Percentiles rank a stretch among this genome's conserved stretches.
Evolutionary conservation across 2,888 invertebrate species (phyloP).

Genomic region (Meteorus cinctellus): DNA sequence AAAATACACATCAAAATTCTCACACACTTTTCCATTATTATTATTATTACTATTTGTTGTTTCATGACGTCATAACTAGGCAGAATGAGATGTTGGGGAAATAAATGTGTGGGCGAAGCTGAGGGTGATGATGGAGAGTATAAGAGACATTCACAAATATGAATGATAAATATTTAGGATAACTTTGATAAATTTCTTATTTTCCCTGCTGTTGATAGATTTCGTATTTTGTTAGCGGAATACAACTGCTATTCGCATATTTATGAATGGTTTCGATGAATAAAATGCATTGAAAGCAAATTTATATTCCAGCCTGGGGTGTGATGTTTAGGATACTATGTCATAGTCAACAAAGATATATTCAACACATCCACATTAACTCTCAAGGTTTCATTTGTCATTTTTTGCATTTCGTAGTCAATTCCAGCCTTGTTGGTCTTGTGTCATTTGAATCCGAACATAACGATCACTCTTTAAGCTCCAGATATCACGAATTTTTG

Average conservation of each 20-base stretch:
- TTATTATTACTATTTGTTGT: conserved; percentile 50
- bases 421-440: not conserved
- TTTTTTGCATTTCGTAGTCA: not conserved
- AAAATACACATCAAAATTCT: conserved; percentile 29
- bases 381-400: not conserved
- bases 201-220: too few species aligned
- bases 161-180: not conserved
- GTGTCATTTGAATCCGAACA: not conserved
- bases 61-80: conserved; percentile 50
- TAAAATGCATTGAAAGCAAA: not conserved
- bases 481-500: not conserved
- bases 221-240: too few species aligned
- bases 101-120: conserved; percentile 15
- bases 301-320: not conserved
- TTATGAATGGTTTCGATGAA: not conserved
- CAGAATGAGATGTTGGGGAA: conserved; percentile 39
- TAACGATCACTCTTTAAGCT: not conserved
- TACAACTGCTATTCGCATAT: not conserved
- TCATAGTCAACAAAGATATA: too few species aligned
- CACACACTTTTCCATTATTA: conserved; percentile 28
- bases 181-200: too few species aligned
- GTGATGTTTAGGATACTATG: not conserved
- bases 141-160: conserved; percentile 3
- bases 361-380: too few species aligned
- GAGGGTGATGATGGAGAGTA: conserved; percentile 32